A percentile compares a stretch with the other conserved stretches of the same genome.
These are phyloP conservation scores for Entomyzon cyanotis DNA, from an alignment of 2,113 vertebrate genomes.

Conservation along the genomic window DNA sequence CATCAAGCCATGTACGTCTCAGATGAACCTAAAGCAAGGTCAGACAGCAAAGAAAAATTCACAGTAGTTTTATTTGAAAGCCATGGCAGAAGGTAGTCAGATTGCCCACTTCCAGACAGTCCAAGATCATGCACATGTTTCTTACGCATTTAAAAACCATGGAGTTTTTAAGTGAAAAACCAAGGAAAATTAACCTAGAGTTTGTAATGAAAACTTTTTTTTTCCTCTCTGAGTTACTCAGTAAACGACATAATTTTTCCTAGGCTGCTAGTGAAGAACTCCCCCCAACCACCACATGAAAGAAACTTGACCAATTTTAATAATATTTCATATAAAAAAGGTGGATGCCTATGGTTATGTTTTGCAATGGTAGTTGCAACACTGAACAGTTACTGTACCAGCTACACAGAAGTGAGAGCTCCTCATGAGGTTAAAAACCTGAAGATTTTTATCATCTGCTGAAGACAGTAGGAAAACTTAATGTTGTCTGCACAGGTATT, in stretches of 20 bases:
- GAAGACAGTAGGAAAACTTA: background rate
- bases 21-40: background rate
- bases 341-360: background rate
- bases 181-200: background rate
- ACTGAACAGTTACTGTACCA: background rate
- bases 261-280: background rate
- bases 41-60: background rate
- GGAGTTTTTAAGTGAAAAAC: background rate
- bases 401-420: background rate
- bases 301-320: background rate
- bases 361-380: background rate
- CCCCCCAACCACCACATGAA: background rate
- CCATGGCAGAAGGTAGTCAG: background rate
- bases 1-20: background rate
- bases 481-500: background rate
- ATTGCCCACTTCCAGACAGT: background rate
- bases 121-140: background rate
- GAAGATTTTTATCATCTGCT: background rate
- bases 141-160: background rate
- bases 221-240: background rate
- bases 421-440: background rate
- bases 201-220: background rate
- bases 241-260: background rate
- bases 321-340: background rate
- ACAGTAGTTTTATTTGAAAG: background rate